These are phyloP conservation scores for Chloromyia formosa DNA, from an alignment of 2,888 invertebrate species.

Conservation along the genomic window DNA sequence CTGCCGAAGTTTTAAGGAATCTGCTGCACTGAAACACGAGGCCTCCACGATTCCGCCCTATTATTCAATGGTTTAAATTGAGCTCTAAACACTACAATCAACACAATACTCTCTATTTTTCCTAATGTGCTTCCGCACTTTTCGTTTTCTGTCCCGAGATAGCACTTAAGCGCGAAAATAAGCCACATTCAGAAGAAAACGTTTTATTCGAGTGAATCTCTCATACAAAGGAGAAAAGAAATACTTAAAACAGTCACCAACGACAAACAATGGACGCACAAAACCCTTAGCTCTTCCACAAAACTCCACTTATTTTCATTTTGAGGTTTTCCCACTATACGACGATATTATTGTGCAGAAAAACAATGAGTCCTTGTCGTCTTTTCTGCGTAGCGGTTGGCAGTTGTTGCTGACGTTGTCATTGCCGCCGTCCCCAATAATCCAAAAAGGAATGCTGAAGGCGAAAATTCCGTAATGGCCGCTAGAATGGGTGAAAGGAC, in stretches of 20 bases:
- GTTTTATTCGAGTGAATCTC: constrained; percentile 20
- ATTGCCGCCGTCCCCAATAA: neutral
- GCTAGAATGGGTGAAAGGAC: constrained; percentile 15
- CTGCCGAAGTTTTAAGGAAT: too few relatives aligned
- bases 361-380: constrained; percentile 11
- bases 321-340: neutral
- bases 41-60: too few relatives aligned
- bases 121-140: too few relatives aligned
- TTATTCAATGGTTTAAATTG: too few relatives aligned
- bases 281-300: neutral
- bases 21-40: too few relatives aligned
- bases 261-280: constrained; percentile 1
- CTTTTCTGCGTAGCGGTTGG: neutral
- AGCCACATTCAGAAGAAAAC: constrained; percentile 19
- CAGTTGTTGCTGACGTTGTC: too few relatives aligned
- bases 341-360: too few relatives aligned
- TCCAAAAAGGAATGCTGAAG: constrained; percentile 1
- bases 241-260: constrained; percentile 2
- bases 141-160: neutral
- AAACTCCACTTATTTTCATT: constrained; percentile 21
- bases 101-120: too few relatives aligned
- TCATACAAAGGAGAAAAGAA: neutral
- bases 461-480: constrained; percentile 24
- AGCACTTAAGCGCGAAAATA: constrained; percentile 19
- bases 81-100: too few relatives aligned